Evolutionary conservation across 2,888 invertebrate species (phyloP), one percentile per base, ranked within the genome.

Genomic region (Brenthis hecate): DNA sequence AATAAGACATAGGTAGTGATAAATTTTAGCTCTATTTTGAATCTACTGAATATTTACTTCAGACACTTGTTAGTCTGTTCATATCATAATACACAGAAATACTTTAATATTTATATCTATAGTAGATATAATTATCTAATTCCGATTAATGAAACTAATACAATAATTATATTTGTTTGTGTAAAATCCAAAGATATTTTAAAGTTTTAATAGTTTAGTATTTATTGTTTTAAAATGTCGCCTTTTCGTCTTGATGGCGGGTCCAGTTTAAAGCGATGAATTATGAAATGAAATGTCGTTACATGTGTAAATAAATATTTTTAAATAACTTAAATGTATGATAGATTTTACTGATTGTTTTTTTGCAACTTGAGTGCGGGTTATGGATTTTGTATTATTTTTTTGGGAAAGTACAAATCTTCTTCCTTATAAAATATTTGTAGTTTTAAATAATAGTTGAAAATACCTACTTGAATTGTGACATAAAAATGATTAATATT

Each of bases 171-270:
- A 0, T 28, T 43, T 43, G 36, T 43, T 43, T 43, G 36, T 43
- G 8, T 43, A 43, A 43, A 43, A 43, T 8, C 36, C 36, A 43
- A 43, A 43, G 36, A 54, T 56, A 56, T 56, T 8, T 36, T 56
- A 13, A 36, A 56, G 36, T 36, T 6, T 32, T n/a, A 56, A 56
- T 36, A 56, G 1, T 43, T 56, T 16, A 16, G 36, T 36, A 32
- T 56, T 36, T 56, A 36, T 28, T 28, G 6, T 56, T n/a, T 28
- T n/a, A 50, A 50, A 50, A 48, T 32, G 50, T 50, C n/a, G 28
- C 60, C 36, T 43, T 11, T 43, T 43, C 48, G 60, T 32, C 50
- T 16, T 14, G 28, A 53, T 58, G 65, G 65, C 65, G 53, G 65
- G 65, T 28, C 65, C 65, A 57, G 51, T 58, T 54, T 53, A 47